Evolutionary conservation across 2,888 invertebrate species (phyloP), one percentile per base, ranked within the genome.

Genomic region (Melieria omissa): DNA sequence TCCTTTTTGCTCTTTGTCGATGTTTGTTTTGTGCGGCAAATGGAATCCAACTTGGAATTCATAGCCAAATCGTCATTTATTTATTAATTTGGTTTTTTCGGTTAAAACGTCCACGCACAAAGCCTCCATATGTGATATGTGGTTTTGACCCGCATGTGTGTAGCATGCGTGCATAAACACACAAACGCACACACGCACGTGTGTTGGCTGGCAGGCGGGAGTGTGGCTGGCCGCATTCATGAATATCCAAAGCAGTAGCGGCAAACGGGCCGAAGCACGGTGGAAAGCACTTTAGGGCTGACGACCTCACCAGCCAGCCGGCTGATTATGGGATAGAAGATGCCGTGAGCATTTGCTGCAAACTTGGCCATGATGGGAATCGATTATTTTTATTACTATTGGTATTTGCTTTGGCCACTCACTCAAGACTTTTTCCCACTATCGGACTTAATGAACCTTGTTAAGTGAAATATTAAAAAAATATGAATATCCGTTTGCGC

Each of bases 31-130:
- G 42, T 58, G 41, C 58, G 42, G 10, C 44, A 62, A 47, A 47
- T 42, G 49, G 42, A 64, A 52, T n/a, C 16, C 4, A 9, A 10
- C 29, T n/a, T 47, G 71, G 71, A 47, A 58, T 67, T 57, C 63
- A 64, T 64, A 67, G 63, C 9, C 47, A 41, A 68, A 72, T 52
- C 16, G 67, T 72, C 68, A 72, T 72, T 72, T 72, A 68, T 68
- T 72, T 68, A 72, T 68, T 72, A 68, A 68, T 72, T 72, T 64
- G 45, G 52, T 29, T 67, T 65, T 66, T 72, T 64, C 45, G 67
- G 60, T 57, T 72, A 68, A 10, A n/a, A 29, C 60, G 44, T 29
- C 2, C 29, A 29, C 10, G 41, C 44, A 60, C 29, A 57, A 8
- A n/a, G 29, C 66, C 8, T 29, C 29, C 29, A 29, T 29, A 29